Base-by-base conservation (phyloP, 2,113 vertebrate species). In the Galbula dea region DNA sequence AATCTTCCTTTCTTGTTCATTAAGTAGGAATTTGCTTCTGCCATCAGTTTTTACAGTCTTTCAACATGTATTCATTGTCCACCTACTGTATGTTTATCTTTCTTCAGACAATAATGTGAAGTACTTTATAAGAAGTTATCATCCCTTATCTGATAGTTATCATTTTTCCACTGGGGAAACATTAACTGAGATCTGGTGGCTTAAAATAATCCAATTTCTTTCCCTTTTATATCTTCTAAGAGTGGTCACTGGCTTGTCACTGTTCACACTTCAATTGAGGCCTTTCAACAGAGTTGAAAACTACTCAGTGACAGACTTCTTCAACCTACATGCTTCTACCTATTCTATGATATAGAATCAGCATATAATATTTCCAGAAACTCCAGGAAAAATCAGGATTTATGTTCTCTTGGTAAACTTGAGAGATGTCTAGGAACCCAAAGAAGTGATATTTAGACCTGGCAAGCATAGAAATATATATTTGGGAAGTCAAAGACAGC, bases 251-350 rank as follows among this genome's bases (percentile, higher is more conserved):
- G 37, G 2, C 6, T n/a, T 62, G 3, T 46, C 51, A 22, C 43
- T 34, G 3, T 41, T 69, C 5, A 1, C 7, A 51, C 26, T 32
- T 48, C n/a, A n/a, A n/a, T n/a, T n/a, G n/a, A n/a, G n/a, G n/a
- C n/a, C n/a, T n/a, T n/a, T 34, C 27, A 18, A 36, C 20, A 80
- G 29, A 61, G 54, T 7, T 79, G 39, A 86, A 86, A 86, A 62
- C 22, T 27, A 18, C 6, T 69, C 0, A 0, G 1, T 49, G 41
- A 39, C 45, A 68, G 12, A 39, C 65, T 39, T n/a, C n/a, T n/a
- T n/a, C n/a, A n/a, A n/a, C n/a, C n/a, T n/a, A n/a, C n/a, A n/a
- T n/a, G n/a, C n/a, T n/a, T n/a, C n/a, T n/a, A n/a, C n/a, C n/a
- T n/a, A n/a, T n/a, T n/a, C n/a, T n/a, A n/a, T n/a, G n/a, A 5